These are phyloP conservation scores for Pollicipes pollicipes DNA, from an alignment of 1,140 invertebrate species.

Conservation along the genomic window DNA sequence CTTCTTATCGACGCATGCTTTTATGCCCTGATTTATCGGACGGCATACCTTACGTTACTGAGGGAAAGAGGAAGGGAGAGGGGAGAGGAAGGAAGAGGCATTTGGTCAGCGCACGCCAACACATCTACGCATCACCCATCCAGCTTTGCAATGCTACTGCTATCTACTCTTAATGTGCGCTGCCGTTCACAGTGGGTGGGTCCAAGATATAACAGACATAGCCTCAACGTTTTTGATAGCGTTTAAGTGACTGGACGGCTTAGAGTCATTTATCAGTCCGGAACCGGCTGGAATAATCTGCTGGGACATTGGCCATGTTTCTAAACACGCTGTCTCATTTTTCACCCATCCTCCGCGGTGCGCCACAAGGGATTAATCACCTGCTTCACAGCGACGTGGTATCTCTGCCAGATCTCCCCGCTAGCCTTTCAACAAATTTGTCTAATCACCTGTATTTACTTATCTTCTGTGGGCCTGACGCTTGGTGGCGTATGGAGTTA, in stretches of 20 bases:
- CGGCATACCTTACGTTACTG: no score
- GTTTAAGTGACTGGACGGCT: neutral
- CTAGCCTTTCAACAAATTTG: neutral
- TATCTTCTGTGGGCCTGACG: neutral
- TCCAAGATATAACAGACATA: no score
- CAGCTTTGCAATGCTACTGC: no score
- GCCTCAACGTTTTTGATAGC: neutral
- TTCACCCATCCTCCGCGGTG: neutral
- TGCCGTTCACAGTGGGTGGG: no score
- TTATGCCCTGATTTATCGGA: no score
- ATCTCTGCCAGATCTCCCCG: neutral
- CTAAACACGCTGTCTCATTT: neutral
- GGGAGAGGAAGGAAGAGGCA: no score
- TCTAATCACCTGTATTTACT: slow-evolving; percentile 2
- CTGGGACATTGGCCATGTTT: neutral
- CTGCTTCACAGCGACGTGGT: neutral
- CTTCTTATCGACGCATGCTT: no score
- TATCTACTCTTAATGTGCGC: no score
- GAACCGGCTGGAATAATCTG: neutral
- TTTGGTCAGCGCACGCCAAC: no score
- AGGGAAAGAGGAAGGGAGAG: no score
- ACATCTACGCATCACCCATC: no score
- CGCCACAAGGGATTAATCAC: neutral
- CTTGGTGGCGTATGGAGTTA: neutral
- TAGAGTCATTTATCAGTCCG: neutral